phyloP scores from a whole-genome alignment of 2,797 vertebrate species.

The Enteromius argenteus region DNA sequence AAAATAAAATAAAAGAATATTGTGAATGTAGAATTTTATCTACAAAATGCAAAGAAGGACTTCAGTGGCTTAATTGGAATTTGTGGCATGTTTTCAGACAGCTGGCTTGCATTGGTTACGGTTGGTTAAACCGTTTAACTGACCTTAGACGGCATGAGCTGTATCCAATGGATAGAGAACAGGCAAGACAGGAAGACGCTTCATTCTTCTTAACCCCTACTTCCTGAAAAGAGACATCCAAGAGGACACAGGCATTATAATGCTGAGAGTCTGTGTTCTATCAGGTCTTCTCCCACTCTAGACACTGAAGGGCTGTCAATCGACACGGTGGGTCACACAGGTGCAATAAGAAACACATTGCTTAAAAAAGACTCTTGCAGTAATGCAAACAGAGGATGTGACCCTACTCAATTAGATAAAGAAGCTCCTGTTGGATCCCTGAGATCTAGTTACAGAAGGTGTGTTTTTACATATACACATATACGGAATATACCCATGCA shows the following conservation, averaged over 20 bases:
- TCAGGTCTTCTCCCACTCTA: constrained; percentile 58
- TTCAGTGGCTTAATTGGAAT: constrained; percentile 75
- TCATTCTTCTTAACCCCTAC: constrained; percentile 54
- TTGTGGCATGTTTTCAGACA: constrained; percentile 81
- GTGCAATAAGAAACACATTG: constrained; percentile 74
- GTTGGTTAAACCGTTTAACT: constrained; percentile 74
- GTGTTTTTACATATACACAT: neutral
- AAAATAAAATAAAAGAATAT: neutral
- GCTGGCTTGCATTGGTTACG: constrained; percentile 81
- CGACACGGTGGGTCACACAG: constrained; percentile 72
- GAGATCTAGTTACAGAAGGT: constrained; percentile 31
- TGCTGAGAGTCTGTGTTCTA: constrained; percentile 55
- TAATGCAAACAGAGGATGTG: constrained; percentile 57
- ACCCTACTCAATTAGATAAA: constrained; percentile 59
- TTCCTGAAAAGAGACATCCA: constrained; percentile 55
- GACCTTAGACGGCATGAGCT: constrained; percentile 80
- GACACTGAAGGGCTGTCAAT: constrained; percentile 71
- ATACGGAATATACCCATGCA: neutral
- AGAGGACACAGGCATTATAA: constrained; percentile 50
- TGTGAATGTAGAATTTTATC: constrained; percentile 21
- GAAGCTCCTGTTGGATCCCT: constrained; percentile 41
- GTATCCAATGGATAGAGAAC: constrained; percentile 72
- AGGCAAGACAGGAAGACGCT: constrained; percentile 71
- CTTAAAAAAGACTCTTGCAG: constrained; percentile 69
- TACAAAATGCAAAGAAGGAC: constrained; percentile 33